These are phyloP conservation scores for Streptopelia turtur DNA, from an alignment of 2,797 vertebrate genomes.

Conservation along the genomic window DNA sequence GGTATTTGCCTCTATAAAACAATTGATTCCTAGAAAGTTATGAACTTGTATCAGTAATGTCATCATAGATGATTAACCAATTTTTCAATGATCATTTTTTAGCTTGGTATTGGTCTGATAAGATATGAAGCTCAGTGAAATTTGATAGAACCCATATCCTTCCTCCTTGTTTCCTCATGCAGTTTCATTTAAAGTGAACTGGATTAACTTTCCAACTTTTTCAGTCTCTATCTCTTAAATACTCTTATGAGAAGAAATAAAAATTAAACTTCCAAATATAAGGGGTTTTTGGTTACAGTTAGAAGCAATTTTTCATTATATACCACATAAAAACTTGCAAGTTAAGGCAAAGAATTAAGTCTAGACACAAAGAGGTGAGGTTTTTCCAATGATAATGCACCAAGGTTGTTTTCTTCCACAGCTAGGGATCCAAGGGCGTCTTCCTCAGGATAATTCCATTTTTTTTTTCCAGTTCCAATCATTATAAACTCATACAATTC, in stretches of 20 bases:
- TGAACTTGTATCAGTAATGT: neutral
- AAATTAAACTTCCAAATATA: neutral
- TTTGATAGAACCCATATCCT: neutral
- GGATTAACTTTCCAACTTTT: neutral
- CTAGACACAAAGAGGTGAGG: neutral
- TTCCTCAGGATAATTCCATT: neutral
- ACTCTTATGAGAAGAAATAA: neutral
- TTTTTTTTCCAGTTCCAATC: neutral
- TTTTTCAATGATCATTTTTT: neutral
- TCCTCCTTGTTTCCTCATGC: neutral
- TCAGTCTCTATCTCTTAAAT: neutral
- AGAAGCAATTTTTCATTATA: neutral
- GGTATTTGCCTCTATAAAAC: neutral
- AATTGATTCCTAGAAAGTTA: neutral
- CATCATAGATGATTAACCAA: neutral
- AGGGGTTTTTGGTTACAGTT: neutral
- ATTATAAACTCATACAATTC: neutral
- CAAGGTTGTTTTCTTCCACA: neutral
- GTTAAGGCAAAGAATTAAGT: neutral
- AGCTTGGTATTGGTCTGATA: neutral
- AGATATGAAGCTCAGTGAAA: neutral
- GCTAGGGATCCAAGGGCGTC: neutral
- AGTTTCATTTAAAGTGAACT: neutral
- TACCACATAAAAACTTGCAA: neutral
- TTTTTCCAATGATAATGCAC: neutral